Conservation (phyloP, 1,140 invertebrate genomes). For the Ips nitidus region DNA sequence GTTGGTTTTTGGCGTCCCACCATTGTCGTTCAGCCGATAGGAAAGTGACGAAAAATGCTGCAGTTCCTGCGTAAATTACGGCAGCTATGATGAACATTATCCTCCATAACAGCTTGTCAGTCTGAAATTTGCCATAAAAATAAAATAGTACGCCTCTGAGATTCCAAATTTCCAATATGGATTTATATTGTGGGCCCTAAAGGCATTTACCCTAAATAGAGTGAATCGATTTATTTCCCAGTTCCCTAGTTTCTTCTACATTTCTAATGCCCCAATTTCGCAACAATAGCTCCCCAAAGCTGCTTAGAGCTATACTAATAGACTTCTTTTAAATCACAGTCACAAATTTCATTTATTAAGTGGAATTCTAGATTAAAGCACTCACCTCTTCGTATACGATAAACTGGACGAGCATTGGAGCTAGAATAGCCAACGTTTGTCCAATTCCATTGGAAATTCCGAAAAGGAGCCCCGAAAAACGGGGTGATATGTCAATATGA, state of each 20-base stretch:
- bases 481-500: slow-evolving; percentile 71
- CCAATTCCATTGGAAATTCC: slow-evolving; percentile 76
- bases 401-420: slow-evolving; percentile 65
- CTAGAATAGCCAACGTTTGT: slow-evolving; percentile 70
- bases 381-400: slow-evolving; percentile 65
- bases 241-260: no score
- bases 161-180: no score
- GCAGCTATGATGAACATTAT: slow-evolving; percentile 45
- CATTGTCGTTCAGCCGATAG: slow-evolving; percentile 41
- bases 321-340: no score
- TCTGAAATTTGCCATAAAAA: slow-evolving; percentile 16
- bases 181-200: no score
- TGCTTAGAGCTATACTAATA: no score
- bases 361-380: neutral
- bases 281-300: no score
- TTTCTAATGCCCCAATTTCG: no score
- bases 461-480: slow-evolving; percentile 71
- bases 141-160: no score
- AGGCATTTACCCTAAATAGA: no score
- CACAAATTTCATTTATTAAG: no score
- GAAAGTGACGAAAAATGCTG: slow-evolving; percentile 40
- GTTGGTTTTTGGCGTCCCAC: slow-evolving; percentile 36
- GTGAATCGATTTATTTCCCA: no score
- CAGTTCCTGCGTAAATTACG: slow-evolving; percentile 36
- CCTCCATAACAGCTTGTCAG: slow-evolving; percentile 41